Evolutionary conservation across 1,140 invertebrate species (phyloP).

Genomic region (Sipha flava): DNA sequence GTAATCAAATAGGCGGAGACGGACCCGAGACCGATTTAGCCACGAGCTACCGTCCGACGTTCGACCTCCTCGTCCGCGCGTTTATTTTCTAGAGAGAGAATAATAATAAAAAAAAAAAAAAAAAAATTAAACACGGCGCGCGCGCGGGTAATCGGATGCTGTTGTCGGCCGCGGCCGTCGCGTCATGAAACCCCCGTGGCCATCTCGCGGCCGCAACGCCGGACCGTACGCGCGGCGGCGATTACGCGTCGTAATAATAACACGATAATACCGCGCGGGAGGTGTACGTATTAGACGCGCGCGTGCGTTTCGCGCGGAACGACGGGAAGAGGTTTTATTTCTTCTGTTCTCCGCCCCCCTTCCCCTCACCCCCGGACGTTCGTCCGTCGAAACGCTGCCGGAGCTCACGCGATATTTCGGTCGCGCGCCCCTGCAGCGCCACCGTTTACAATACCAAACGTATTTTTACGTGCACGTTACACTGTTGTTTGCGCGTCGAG

Average conservation of each 20-base stretch:
- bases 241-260: neutral
- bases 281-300: neutral
- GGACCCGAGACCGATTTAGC: constrained; percentile 26
- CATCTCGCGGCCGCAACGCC: neutral
- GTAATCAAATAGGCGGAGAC: constrained; percentile 18
- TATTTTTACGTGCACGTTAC: too few relatives aligned
- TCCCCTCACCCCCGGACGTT: too few relatives aligned
- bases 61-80: neutral
- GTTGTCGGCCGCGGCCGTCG: neutral
- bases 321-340: too few relatives aligned
- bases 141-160: neutral
- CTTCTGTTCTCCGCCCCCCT: too few relatives aligned
- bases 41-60: constrained; percentile 22
- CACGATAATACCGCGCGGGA: neutral
- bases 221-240: neutral
- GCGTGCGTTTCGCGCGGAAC: too few relatives aligned
- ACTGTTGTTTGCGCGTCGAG: too few relatives aligned
- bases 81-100: too few relatives aligned
- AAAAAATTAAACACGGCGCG: neutral
- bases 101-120: neutral
- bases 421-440: too few relatives aligned
- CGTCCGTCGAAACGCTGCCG: too few relatives aligned
- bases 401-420: too few relatives aligned
- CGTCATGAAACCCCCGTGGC: neutral
- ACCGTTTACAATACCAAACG: too few relatives aligned